phyloP scores from a whole-genome alignment of 2,888 invertebrate genomes.

The Eubasilissa splendida region DNA sequence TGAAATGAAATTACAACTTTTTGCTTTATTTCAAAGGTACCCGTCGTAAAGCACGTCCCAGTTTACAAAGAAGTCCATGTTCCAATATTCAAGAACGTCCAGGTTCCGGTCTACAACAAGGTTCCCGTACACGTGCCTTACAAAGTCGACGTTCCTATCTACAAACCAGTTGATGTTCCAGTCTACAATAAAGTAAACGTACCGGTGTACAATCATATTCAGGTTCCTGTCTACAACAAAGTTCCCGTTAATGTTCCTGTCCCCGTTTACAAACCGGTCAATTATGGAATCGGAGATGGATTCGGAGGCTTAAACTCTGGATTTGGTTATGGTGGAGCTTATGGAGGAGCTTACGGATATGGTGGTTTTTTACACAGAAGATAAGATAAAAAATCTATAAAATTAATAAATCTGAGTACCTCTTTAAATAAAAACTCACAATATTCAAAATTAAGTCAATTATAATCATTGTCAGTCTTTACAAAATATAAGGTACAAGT shows the following conservation, averaged over 20 bases:
- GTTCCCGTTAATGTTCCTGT: slow-evolving; percentile 39
- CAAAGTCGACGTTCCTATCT: slow-evolving; percentile 7
- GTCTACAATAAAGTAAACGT: slow-evolving; percentile 38
- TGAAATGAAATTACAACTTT: too few relatives aligned
- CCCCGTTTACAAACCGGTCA: slow-evolving; percentile 34
- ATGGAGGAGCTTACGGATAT: too few relatives aligned
- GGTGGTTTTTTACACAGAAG: too few relatives aligned
- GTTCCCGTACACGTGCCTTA: slow-evolving; percentile 35
- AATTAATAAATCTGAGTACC: too few relatives aligned
- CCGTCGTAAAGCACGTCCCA: slow-evolving; percentile 30
- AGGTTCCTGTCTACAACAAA: slow-evolving; percentile 36
- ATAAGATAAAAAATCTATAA: too few relatives aligned
- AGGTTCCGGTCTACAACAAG: slow-evolving; percentile 37
- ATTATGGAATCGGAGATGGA: too few relatives aligned
- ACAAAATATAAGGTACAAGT: too few relatives aligned
- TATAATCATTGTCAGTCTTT: too few relatives aligned
- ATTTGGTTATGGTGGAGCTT: too few relatives aligned
- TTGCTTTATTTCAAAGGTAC: slow-evolving; percentile 16
- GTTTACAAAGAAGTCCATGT: slow-evolving; percentile 15
- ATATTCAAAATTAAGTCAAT: too few relatives aligned
- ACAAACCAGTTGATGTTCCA: background rate
- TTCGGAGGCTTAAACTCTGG: too few relatives aligned
- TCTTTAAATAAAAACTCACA: too few relatives aligned
- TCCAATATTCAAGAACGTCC: slow-evolving; percentile 17
- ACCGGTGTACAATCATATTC: slow-evolving; percentile 31